phyloP scores from a whole-genome alignment of 1,140 invertebrate genomes.

The Diorhabda elongata region DNA sequence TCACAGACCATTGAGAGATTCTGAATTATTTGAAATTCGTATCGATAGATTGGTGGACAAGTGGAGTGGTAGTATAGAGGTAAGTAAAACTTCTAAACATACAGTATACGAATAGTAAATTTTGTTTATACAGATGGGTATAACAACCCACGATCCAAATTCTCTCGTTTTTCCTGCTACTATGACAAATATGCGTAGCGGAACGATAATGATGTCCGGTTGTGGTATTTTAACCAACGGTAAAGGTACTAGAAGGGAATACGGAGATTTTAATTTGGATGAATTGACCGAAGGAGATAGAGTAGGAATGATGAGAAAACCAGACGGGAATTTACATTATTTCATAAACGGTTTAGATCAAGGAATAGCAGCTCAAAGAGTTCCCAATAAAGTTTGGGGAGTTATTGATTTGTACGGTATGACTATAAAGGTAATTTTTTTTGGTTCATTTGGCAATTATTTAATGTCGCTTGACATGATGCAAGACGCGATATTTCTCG shows the following conservation, averaged over 20 bases:
- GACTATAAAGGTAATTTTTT: conserved; percentile 74
- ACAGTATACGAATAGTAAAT: background rate
- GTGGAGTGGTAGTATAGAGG: conserved; percentile 89
- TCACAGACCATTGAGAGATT: conserved; percentile 76
- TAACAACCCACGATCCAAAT: conserved; percentile 89
- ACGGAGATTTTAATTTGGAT: conserved; percentile 92
- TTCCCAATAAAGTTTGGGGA: conserved; percentile 78
- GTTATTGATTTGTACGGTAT: conserved; percentile 95
- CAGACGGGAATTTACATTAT: conserved; percentile 83
- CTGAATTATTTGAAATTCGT: conserved; percentile 90
- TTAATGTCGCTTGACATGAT: no score
- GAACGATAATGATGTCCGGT: conserved; percentile 96
- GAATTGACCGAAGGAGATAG: conserved; percentile 86
- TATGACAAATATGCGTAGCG: conserved; percentile 94
- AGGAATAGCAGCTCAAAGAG: conserved; percentile 77
- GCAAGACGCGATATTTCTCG: no score
- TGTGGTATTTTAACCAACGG: conserved; percentile 92
- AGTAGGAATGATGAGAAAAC: conserved; percentile 80
- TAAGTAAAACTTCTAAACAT: conserved; percentile 25
- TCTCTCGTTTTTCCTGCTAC: conserved; percentile 90
- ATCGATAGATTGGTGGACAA: conserved; percentile 88
- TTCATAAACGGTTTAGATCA: conserved; percentile 92
- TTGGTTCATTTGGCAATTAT: no score
- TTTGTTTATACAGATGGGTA: conserved; percentile 63
- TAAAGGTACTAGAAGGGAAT: conserved; percentile 86